Evolutionary conservation across 2,113 vertebrate species (phyloP).

Genomic region (Helogale parvula): DNA sequence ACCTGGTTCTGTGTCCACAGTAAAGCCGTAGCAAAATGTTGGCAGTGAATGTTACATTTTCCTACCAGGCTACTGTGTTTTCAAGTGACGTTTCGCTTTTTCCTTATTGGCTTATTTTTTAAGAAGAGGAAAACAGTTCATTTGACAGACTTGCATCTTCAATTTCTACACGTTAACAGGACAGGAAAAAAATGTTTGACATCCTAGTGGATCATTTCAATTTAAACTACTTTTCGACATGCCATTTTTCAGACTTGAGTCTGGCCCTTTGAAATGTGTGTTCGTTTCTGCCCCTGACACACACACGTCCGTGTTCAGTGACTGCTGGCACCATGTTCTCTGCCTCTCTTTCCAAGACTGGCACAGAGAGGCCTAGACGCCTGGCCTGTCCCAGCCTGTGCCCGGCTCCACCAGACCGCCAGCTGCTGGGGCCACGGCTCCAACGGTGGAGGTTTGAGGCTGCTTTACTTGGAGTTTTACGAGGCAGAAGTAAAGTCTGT

Average conservation of each 20-base stretch:
- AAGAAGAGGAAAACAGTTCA: not conserved
- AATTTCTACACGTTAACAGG: not conserved
- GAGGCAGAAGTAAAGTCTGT: not conserved
- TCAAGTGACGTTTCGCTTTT: not conserved
- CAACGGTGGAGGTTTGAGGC: not conserved
- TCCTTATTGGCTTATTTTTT: not conserved
- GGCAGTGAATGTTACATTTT: not conserved
- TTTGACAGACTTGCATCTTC: not conserved
- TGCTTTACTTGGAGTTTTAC: not conserved
- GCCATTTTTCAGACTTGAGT: not conserved
- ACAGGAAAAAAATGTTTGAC: not conserved
- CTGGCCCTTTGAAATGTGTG: not conserved
- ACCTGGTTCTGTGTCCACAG: not conserved
- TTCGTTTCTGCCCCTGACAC: not conserved
- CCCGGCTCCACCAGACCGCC: not conserved
- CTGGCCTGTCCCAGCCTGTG: not conserved
- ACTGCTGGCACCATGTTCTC: too few relatives aligned
- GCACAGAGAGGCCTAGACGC: rapidly evolving
- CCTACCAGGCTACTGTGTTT: not conserved
- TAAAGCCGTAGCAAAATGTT: not conserved
- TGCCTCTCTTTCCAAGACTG: not conserved
- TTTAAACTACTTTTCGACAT: rapidly evolving
- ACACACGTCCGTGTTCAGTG: too few relatives aligned
- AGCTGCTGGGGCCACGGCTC: not conserved
- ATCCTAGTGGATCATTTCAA: not conserved